Conservation (phyloP, 2,797 vertebrate genomes). For the Eidolon dupreanum region DNA sequence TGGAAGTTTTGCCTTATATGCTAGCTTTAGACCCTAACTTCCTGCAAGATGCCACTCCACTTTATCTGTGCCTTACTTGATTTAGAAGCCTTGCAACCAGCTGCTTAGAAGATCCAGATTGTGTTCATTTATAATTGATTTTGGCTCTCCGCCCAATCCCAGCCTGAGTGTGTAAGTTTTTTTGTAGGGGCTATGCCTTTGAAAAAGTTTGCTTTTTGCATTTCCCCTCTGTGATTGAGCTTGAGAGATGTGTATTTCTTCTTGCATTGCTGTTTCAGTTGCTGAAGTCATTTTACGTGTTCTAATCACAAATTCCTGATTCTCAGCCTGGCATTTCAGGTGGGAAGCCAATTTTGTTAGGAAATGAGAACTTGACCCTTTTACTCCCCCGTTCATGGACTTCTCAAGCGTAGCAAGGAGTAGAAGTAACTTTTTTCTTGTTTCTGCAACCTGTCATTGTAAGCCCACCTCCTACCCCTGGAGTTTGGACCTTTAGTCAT, state of each 20-base stretch:
- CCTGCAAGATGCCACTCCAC: background rate
- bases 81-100: background rate
- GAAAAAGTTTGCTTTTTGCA: background rate
- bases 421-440: background rate
- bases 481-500: background rate
- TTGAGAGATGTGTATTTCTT: background rate
- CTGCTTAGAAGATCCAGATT: background rate
- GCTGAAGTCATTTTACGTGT: conserved; percentile 15
- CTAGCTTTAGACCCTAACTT: background rate
- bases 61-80: background rate
- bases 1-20: background rate
- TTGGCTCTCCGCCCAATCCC: background rate
- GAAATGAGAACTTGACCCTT: background rate
- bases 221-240: background rate
- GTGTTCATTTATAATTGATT: background rate
- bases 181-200: background rate
- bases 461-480: background rate
- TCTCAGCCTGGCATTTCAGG: background rate
- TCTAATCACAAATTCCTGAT: background rate
- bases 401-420: background rate
- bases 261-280: background rate
- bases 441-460: background rate
- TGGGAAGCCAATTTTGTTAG: background rate
- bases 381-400: background rate
- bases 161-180: background rate